phyloP scores from a whole-genome alignment of 1,140 invertebrate genomes.

The Philotrypesis tridentata region DNA sequence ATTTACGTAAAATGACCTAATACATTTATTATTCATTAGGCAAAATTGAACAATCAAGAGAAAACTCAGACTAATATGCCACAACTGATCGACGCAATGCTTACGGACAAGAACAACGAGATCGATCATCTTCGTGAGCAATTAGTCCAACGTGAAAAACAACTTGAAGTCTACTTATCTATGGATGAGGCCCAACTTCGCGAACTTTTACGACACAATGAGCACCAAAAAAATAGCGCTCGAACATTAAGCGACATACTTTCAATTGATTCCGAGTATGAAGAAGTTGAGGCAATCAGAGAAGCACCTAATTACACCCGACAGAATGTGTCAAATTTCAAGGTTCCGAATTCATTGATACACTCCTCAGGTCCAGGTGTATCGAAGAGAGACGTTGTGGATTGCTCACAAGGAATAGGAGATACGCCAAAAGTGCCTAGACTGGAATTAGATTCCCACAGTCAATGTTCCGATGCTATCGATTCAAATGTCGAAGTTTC shows the following conservation, averaged over 20 bases:
- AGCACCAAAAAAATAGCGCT: constrained; percentile 75
- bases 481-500: constrained; percentile 48
- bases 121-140: constrained; percentile 78
- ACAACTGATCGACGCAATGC: constrained; percentile 77
- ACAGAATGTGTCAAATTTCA: constrained; percentile 62
- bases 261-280: constrained; percentile 80
- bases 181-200: constrained; percentile 73
- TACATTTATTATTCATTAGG: constrained; percentile 42
- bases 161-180: constrained; percentile 70
- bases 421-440: constrained; percentile 58
- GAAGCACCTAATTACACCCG: constrained; percentile 52
- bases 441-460: constrained; percentile 60
- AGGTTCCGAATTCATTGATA: constrained; percentile 35
- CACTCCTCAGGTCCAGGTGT: constrained; percentile 11
- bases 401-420: constrained; percentile 36
- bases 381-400: constrained; percentile 36
- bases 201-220: constrained; percentile 66
- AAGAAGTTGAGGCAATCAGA: constrained; percentile 68
- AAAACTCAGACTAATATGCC: constrained; percentile 70
- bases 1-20: neutral
- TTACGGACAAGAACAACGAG: constrained; percentile 81
- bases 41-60: constrained; percentile 62
- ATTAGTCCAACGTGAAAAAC: constrained; percentile 72
- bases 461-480: constrained; percentile 36
- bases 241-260: constrained; percentile 81